Base-by-base conservation (phyloP, 2,888 invertebrate species). In the Drosophila picticornis region DNA sequence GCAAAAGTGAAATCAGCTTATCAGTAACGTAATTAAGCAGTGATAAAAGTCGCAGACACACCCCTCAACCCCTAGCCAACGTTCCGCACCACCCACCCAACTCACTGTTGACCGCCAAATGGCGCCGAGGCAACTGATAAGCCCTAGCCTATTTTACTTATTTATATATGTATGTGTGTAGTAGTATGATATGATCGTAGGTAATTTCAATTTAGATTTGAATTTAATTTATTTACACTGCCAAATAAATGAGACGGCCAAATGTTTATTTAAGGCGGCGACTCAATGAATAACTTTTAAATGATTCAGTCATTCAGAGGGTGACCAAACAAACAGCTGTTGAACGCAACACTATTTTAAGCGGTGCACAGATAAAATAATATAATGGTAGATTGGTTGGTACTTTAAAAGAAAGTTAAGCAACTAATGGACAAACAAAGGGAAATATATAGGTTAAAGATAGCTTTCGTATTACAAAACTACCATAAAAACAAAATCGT, bases 11-110 rank as follows among this genome's bases (percentile, higher is more conserved):
- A 80, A 77, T 66, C 74, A 48, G 70, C 85, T 89, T 89, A 87
- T 87, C 87, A 87, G 83, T 87, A 87, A 88, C 89, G 80, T 88
- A 87, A 88, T 89, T 87, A 87, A 87, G 82, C 75, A 83, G 77
- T 87, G 87, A 87, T 87, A 87, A 87, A 89, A 87, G 77, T 59
- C 52, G 71, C 75, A 46, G 69, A 65, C 77, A 75, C 61, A 62
- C 77, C 71, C 59, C 32, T 9, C 32, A 3, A 36, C n/a, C 61
- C 62, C 16, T 11, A n/a, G 9, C 1, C 29, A 11, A 31, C 16
- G 6, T 16, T 1, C 22, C 10, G 9, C 31, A 31, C 31, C 58
- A 59, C 58, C 70, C 38, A 67, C 50, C 55, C 40, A 34, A 50
- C 63, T 63, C 48, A 38, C 31, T 50, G 62, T 46, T 67, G 71